A percentile compares a stretch with the other conserved stretches of the same genome.
phyloP scores from a whole-genome alignment of 1,140 invertebrate genomes.

The Penaeus chinensis region DNA sequence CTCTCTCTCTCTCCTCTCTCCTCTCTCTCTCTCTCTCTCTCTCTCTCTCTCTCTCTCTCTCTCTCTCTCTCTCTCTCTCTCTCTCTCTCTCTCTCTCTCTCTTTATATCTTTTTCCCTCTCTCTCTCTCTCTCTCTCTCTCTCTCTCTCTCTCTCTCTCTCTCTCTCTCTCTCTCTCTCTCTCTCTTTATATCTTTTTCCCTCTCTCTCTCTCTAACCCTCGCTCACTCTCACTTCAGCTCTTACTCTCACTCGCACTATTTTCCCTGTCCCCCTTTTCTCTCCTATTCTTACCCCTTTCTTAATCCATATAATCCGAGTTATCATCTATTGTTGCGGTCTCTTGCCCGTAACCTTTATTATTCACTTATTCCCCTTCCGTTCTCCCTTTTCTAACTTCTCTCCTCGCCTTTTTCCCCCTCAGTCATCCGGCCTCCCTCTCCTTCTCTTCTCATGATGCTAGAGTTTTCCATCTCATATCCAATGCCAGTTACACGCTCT shows the following conservation, averaged over 20 bases:
- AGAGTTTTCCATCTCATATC: too few relatives aligned
- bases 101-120: not conserved
- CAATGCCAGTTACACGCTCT: too few relatives aligned
- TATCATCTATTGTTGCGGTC: too few relatives aligned
- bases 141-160: not conserved
- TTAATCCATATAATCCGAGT: too few relatives aligned
- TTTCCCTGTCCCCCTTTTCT: not conserved
- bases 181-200: not conserved
- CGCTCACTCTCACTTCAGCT: constrained; percentile 5
- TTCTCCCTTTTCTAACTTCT: not conserved
- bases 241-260: constrained; percentile 11
- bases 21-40: constrained; percentile 20
- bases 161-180: not conserved
- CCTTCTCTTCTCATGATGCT: not conserved
- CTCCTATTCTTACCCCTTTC: not conserved
- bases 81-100: not conserved
- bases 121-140: not conserved
- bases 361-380: not conserved
- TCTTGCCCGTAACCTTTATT: too few relatives aligned
- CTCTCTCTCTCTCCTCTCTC: constrained; percentile 6
- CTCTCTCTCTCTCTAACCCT: constrained; percentile 29
- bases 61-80: too few relatives aligned
- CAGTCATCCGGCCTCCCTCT: not conserved
- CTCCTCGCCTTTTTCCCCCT: not conserved
- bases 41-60: not conserved